Base-by-base conservation (phyloP, 2,797 vertebrate genomes). In the Toxotes lorentzi region DNA sequence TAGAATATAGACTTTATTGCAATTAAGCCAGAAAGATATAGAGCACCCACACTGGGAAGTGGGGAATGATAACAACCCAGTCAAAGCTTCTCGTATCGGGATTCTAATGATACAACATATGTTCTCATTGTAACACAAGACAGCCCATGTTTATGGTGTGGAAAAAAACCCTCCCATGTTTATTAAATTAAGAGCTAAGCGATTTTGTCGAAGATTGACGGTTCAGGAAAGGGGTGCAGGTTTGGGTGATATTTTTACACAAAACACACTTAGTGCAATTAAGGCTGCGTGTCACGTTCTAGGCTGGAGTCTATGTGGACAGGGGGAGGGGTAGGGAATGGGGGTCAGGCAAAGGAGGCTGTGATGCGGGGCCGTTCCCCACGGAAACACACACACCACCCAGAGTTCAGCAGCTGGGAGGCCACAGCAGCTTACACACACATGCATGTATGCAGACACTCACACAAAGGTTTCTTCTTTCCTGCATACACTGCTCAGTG, bases 261-360 rank as follows among this genome's bases (percentile, higher is more conserved):
- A 94, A 96, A 96, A 96, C 94, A 95, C 91, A 94, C 94, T 94
- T 95, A 94, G 90, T 78, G 93, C 93, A 95, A 95, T 95, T 93
- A 94, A 89, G 87, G 82, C 84, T 85, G 91, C 93, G 92, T 91
- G 93, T 92, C 89, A 91, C 82, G 83, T 89, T 90, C 81, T 87
- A 73, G 83, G 76, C 76, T 50, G 58, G 56, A 82, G 83, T 91
- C 93, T 93, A 86, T 70, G 78, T 32, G 88, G 90, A 83, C 24
- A 1, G 47, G 75, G 66, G 24, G 47, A 45, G 51, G 66, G 40
- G 84, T 61, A 59, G 67, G 79, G 88, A 45, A 79, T 78, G 70
- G 76, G 89, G 58, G 77, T 79, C 57, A 71, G 80, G 61, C 30
- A 53, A 30, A 30, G 30, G 30, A 65, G 61, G 47, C 66, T n/a